Evolutionary conservation across 2,113 vertebrate species (phyloP), one percentile per base, ranked within the genome.

Genomic region (Donacobius atricapilla): DNA sequence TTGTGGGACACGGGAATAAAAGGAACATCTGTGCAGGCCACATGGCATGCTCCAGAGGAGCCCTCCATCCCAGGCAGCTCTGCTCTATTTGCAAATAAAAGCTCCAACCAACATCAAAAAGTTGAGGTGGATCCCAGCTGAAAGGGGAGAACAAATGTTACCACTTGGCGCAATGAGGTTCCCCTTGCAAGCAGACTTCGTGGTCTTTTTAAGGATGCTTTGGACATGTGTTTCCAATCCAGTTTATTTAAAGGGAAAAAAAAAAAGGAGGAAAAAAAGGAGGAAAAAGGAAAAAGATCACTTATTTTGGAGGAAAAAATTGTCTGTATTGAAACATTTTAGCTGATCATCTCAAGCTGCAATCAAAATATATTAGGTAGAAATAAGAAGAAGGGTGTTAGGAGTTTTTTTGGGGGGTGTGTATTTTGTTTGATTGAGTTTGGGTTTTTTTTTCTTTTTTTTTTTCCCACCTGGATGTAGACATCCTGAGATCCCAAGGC

Each of bases 91-190:
- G 69, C 60, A 92, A 90, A 70, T 81, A 73, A 92, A 95, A 91
- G 90, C 89, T 83, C 56, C 64, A 69, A 56, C 91, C 54, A 81
- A 45, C 81, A 72, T 96, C 92, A 86, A 75, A 90, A 93, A 95
- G 54, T 72, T 87, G 78, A 92, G 94, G 80, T 82, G 64, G 57
- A 84, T 80, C 78, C 64, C 63, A 75, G 65, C 83, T 96, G 91
- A 94, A 94, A 92, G 63, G 86, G 68, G 76, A 91, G 84, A 94
- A 89, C 94, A 93, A 96, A 94, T 94, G 94, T 91, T 92, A 47
- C 51, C 57, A 7, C 63, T 84, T 2, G 2, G 61, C 28, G 27
- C 42, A 51, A 20, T 33, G 77, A 81, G 77, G 57, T 80, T 93
- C 37, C 51, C 45, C 60, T 31, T 77, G 87, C 19, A 37, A 48